Conservation (phyloP, 2,888 invertebrate species). For the Drosophila emarginata region DNA sequence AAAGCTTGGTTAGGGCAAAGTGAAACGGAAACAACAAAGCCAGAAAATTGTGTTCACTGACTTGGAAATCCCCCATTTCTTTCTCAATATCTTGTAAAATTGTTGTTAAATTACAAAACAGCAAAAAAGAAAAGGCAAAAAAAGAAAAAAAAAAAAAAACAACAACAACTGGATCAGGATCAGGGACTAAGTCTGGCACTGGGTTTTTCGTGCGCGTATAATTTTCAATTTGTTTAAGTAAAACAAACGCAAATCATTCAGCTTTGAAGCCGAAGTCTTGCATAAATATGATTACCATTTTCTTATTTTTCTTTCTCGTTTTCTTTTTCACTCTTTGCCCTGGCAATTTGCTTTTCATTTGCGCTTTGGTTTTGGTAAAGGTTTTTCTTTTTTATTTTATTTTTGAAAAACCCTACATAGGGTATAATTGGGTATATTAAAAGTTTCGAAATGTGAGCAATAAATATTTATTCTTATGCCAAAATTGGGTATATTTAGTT, state of each 20-base stretch:
- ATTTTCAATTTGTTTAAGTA: conserved; percentile 75
- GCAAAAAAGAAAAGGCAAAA: background rate
- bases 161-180: conserved; percentile 7
- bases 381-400: background rate
- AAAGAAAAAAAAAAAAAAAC: conserved; percentile 34
- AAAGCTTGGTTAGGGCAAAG: background rate
- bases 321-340: conserved; percentile 22
- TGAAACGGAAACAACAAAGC: conserved; percentile 57
- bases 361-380: conserved; percentile 44
- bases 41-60: conserved; percentile 78
- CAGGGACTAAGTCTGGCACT: conserved; percentile 5
- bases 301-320: conserved; percentile 54
- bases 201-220: conserved; percentile 57
- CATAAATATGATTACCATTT: conserved; percentile 73
- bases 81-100: conserved; percentile 55
- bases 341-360: conserved; percentile 58
- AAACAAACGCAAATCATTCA: conserved; percentile 65
- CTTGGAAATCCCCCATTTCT: conserved; percentile 60
- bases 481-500: too few relatives aligned
- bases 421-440: background rate
- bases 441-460: background rate
- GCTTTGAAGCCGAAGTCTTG: conserved; percentile 39
- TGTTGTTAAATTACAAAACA: conserved; percentile 53
- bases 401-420: background rate
- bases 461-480: background rate